Evolutionary conservation across 2,888 invertebrate genomes (phyloP), one percentile per base, ranked within the genome.

Genomic region (Tetheella fluctuosa): DNA sequence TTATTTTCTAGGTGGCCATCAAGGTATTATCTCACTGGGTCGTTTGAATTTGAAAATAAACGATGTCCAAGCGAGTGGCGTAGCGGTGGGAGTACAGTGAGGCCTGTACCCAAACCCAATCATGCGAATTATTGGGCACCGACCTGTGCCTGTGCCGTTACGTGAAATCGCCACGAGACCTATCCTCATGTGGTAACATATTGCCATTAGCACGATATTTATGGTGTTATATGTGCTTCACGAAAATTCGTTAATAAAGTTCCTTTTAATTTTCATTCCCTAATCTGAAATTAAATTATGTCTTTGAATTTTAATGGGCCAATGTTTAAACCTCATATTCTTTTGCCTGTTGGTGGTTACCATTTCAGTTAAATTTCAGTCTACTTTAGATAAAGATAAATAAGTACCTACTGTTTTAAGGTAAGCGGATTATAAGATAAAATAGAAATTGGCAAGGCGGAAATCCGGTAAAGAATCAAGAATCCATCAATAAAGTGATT

Each of bases 41-140:
- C 37, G 23, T 20, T 13, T 34, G 34, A 13, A 64, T 64, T 69
- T 63, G 61, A 66, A 69, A 66, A 63, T 60, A 60, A 68, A 53
- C 55, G 58, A 65, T 59, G 63, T 57, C 54, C 57, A 54, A 61
- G 42, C 34, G 58, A 58, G 42, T 56, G 53, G 59, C 63, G 48
- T 20, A 58, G 59, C 7, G 42, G 53, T 39, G 61, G 15, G 55
- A 53, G 61, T 58, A 60, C 63, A 54, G 61, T 54, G 59, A 59
- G 59, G 66, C 65, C 30, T 25, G 70, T 69, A 65, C 69, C 63
- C 71, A 71, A 75, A 79, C 74, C 67, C 83, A 79, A 83, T 85
- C 83, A 85, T 79, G 84, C 83, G 81, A 70, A 77, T 71, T 79
- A 86, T 84, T 86, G 85, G 70, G 74, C 81, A 74, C 64, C 79